A percentile compares a stretch with the other conserved stretches of the same genome.
Conservation (phyloP, 2,888 invertebrate genomes). For the Aphidius colemani region DNA sequence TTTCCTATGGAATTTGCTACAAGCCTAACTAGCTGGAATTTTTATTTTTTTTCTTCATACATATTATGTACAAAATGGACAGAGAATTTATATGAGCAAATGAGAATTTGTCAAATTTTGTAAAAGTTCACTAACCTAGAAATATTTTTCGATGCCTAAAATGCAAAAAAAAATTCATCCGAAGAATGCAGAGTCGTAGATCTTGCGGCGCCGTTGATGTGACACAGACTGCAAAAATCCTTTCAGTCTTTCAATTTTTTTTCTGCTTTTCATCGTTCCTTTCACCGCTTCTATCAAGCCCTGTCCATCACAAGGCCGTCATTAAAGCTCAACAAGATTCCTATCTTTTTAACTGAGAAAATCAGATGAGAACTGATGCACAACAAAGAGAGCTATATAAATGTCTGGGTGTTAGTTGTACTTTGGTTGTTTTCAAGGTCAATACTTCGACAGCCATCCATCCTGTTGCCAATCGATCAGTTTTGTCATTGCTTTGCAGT, state of each 20-base stretch:
- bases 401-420: constrained; percentile 14
- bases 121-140: too few species aligned
- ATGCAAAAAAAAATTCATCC: constrained; percentile 44
- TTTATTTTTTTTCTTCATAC: too few species aligned
- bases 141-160: too few species aligned
- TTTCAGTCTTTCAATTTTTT: background rate
- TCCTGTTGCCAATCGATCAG: constrained; percentile 53
- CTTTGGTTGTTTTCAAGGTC: constrained; percentile 38
- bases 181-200: constrained; percentile 48
- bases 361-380: constrained; percentile 13
- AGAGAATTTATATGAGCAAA: too few species aligned
- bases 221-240: constrained; percentile 37
- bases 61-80: too few species aligned
- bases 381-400: background rate
- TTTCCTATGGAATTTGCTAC: background rate
- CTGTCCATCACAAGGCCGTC: constrained; percentile 18
- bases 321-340: constrained; percentile 16
- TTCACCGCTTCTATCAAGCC: constrained; percentile 13
- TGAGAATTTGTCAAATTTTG: too few species aligned
- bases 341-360: constrained; percentile 20
- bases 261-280: constrained; percentile 3
- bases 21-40: too few species aligned
- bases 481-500: constrained; percentile 34
- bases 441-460: constrained; percentile 47
- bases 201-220: constrained; percentile 56